Conservation (phyloP, 2,113 vertebrate genomes). For the Lycaon pictus region DNA sequence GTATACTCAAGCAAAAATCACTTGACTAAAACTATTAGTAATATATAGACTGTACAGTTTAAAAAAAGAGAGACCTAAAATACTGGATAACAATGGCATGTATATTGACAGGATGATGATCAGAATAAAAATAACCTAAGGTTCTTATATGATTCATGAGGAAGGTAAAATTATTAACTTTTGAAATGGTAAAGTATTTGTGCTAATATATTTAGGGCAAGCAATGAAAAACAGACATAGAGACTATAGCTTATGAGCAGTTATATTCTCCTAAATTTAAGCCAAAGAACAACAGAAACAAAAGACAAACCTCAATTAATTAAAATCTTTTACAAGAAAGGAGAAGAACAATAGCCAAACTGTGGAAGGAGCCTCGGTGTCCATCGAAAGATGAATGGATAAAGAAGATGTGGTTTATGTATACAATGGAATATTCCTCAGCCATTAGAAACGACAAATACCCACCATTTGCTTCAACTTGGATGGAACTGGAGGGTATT, state of each 20-base stretch:
- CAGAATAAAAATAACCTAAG: background rate
- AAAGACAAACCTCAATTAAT: background rate
- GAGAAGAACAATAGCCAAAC: background rate
- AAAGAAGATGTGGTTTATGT: too few species aligned
- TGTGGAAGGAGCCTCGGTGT: too few species aligned
- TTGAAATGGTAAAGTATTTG: background rate
- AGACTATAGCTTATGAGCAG: background rate
- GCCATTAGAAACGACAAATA: too few species aligned
- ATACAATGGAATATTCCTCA: too few species aligned
- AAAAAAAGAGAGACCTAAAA: conserved; percentile 36
- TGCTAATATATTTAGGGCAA: background rate
- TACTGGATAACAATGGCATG: too few species aligned
- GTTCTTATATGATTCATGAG: background rate
- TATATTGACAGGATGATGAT: background rate
- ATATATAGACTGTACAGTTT: background rate
- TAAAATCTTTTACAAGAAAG: conserved; percentile 12
- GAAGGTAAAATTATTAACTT: background rate
- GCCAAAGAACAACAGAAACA: background rate
- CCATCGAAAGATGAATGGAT: too few species aligned
- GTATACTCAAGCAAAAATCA: background rate
- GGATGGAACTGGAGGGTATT: too few species aligned
- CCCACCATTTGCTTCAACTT: too few species aligned
- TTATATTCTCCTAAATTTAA: background rate
- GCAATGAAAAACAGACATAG: background rate
- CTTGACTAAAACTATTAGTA: conserved; percentile 37